These are phyloP conservation scores for Hetaerina titia DNA, from an alignment of 2,888 invertebrate genomes.

Conservation along the genomic window DNA sequence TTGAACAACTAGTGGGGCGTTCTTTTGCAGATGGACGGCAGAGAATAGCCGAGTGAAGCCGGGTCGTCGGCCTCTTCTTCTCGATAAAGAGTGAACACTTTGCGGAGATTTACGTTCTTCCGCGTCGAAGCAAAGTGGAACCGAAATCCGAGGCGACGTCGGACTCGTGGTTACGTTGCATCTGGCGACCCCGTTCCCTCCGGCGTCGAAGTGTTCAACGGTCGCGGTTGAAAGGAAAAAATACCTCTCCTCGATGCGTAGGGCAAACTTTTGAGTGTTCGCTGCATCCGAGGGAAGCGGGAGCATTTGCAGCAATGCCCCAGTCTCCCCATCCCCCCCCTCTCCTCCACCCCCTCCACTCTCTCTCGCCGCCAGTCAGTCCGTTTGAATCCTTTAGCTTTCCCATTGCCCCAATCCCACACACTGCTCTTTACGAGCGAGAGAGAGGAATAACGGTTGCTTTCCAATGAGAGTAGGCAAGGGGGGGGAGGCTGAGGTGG, in stretches of 20 bases:
- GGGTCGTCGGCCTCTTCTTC: too few species aligned
- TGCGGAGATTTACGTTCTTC: too few species aligned
- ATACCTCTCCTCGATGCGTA: not conserved
- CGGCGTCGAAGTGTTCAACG: not conserved
- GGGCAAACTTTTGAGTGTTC: not conserved
- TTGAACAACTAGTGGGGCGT: too few species aligned
- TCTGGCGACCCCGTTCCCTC: not conserved
- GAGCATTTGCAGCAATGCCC: not conserved
- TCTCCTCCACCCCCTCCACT: not conserved
- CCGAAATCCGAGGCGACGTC: not conserved
- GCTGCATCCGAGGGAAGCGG: constrained; percentile 1
- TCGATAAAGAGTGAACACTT: too few species aligned
- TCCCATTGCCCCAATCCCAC: constrained; percentile 39
- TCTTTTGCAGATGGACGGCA: too few species aligned
- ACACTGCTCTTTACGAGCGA: not conserved
- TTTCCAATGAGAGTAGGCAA: constrained; percentile 2
- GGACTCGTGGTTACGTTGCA: not conserved
- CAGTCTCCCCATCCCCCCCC: constrained; percentile 34
- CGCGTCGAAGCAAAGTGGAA: not conserved
- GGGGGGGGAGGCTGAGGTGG: not conserved
- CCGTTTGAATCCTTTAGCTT: constrained; percentile 39
- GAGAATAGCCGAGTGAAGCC: too few species aligned
- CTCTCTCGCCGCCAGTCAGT: not conserved
- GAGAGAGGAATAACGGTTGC: constrained; percentile 55
- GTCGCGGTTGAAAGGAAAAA: not conserved